Conservation (phyloP, 2,888 invertebrate genomes). For the Trisateles emortualis region DNA sequence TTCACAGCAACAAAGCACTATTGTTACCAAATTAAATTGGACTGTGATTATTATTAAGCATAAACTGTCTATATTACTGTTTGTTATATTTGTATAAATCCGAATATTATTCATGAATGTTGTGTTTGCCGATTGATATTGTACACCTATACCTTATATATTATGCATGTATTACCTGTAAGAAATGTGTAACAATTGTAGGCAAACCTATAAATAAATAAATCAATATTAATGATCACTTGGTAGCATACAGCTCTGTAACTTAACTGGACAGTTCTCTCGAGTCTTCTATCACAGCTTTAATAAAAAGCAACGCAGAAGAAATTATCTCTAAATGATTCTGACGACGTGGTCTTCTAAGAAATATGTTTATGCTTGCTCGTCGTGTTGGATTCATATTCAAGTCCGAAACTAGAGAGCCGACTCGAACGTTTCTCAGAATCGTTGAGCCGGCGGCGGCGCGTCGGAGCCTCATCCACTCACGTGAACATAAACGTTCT, state of each 20-base stretch:
- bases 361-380: slow-evolving; percentile 62
- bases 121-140: too few relatives aligned
- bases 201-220: too few relatives aligned
- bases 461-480: slow-evolving; percentile 85
- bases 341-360: slow-evolving; percentile 46
- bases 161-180: too few relatives aligned
- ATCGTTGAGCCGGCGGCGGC: slow-evolving; percentile 84
- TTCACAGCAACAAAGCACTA: too few relatives aligned
- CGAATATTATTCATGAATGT: too few relatives aligned
- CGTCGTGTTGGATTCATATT: slow-evolving; percentile 77
- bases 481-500: slow-evolving; percentile 85
- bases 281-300: not conserved
- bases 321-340: slow-evolving; percentile 42
- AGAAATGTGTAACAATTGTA: too few relatives aligned
- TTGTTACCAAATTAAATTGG: too few relatives aligned
- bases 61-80: too few relatives aligned
- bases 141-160: too few relatives aligned
- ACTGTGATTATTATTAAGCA: too few relatives aligned
- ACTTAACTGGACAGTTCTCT: not conserved
- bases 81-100: too few relatives aligned
- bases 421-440: slow-evolving; percentile 81
- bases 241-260: not conserved
- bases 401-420: slow-evolving; percentile 83
- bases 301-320: slow-evolving; percentile 24
- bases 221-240: not conserved